A percentile compares a stretch with the other conserved stretches of the same genome.
Conservation (phyloP, 2,113 vertebrate species). For the Neolamprologus hecqui region DNA sequence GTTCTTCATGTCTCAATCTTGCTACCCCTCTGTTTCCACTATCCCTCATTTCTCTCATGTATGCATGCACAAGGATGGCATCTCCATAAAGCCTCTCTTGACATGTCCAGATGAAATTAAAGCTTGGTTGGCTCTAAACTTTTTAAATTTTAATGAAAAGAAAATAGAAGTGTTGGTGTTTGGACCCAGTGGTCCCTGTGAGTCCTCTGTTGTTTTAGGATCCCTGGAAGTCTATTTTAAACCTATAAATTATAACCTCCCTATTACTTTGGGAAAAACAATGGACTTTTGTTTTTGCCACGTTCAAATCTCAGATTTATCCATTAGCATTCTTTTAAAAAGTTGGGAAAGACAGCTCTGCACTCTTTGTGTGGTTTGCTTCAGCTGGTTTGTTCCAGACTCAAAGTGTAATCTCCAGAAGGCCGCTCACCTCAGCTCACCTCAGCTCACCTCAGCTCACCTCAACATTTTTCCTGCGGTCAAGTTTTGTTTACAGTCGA, state of each 20-base stretch:
- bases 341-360: neutral
- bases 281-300: neutral
- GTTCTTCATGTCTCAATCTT: neutral
- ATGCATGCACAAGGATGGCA: neutral
- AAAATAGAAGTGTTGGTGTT: too few species aligned
- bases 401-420: neutral
- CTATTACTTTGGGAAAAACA: neutral
- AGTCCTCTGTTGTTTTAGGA: too few species aligned
- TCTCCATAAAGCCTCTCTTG: too few species aligned
- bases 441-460: too few species aligned
- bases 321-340: neutral
- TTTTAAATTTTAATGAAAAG: too few species aligned
- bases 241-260: too few species aligned
- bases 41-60: neutral
- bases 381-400: neutral
- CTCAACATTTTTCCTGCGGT: neutral
- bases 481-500: neutral
- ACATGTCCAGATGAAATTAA: too few species aligned
- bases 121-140: too few species aligned
- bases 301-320: neutral
- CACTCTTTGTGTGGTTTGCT: neutral
- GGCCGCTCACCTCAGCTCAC: neutral
- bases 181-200: too few species aligned
- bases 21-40: neutral
- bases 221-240: too few species aligned